phyloP scores from a whole-genome alignment of 2,113 vertebrate species.

The Toxotes chatareus region DNA sequence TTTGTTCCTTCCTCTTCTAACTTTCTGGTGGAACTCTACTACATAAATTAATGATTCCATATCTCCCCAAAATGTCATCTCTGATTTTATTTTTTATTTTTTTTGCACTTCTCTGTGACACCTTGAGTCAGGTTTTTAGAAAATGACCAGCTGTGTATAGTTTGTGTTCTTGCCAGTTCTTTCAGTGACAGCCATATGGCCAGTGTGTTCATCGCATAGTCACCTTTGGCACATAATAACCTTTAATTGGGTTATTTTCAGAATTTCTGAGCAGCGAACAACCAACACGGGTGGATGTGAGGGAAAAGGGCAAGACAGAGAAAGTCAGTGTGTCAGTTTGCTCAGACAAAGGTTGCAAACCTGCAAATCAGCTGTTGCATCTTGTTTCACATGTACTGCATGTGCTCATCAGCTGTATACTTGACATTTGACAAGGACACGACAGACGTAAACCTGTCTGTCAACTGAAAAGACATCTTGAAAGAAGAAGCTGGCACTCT shows the following conservation, averaged over 20 bases:
- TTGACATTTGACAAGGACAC: slow-evolving; percentile 11
- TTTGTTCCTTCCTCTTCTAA: not conserved
- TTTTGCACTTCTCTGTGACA: slow-evolving; percentile 4
- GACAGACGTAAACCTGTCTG: not conserved
- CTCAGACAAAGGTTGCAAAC: slow-evolving; percentile 32
- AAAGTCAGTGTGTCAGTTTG: slow-evolving; percentile 24
- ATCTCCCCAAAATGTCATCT: not conserved
- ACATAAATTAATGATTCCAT: not conserved
- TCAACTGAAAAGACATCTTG: not conserved
- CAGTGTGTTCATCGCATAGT: slow-evolving; percentile 47
- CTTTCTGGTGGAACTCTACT: not conserved
- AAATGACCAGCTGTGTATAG: slow-evolving; percentile 54
- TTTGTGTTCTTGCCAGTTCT: slow-evolving; percentile 54
- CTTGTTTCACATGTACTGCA: not conserved
- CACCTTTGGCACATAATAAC: slow-evolving; percentile 57
- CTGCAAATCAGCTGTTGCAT: slow-evolving; percentile 14
- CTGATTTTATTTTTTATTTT: slow-evolving; percentile 1
- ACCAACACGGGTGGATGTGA: slow-evolving; percentile 9
- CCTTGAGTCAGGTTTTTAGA: slow-evolving; percentile 13
- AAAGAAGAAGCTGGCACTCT: not conserved
- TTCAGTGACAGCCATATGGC: slow-evolving; percentile 72
- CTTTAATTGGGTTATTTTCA: slow-evolving; percentile 55
- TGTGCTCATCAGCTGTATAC: not conserved
- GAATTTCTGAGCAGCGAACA: slow-evolving; percentile 28
- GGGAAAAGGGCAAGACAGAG: slow-evolving; percentile 21